Percentiles rank a stretch among this genome's conserved stretches.
Conservation (phyloP, 2,113 vertebrate genomes). For the Caranx melampygus region DNA sequence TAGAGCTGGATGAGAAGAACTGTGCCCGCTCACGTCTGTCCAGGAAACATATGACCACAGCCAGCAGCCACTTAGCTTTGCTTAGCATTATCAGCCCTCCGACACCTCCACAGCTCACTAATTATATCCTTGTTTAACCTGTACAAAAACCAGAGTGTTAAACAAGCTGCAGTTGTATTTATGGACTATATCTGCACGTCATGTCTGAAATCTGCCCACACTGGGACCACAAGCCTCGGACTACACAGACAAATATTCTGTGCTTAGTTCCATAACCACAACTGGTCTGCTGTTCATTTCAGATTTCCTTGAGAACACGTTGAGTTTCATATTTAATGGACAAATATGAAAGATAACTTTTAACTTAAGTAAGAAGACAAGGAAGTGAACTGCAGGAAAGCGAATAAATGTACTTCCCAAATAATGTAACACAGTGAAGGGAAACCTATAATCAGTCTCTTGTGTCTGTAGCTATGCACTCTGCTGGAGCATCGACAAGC, state of each 20-base stretch:
- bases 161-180: neutral
- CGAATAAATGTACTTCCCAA: neutral
- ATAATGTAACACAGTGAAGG: neutral
- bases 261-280: neutral
- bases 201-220: neutral
- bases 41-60: neutral
- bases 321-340: neutral
- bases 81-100: neutral
- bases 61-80: neutral
- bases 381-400: no score
- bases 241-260: neutral
- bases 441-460: neutral
- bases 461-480: neutral
- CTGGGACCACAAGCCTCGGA: neutral
- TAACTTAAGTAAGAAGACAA: no score
- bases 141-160: neutral
- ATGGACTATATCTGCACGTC: neutral
- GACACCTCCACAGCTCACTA: neutral
- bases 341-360: neutral
- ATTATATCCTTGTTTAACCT: neutral
- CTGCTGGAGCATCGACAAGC: neutral
- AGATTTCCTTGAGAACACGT: neutral
- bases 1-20: neutral
- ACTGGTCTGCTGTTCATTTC: neutral
- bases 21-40: neutral